phyloP scores from a whole-genome alignment of 2,113 vertebrate species.

The Hemibagrus wyckioides region DNA sequence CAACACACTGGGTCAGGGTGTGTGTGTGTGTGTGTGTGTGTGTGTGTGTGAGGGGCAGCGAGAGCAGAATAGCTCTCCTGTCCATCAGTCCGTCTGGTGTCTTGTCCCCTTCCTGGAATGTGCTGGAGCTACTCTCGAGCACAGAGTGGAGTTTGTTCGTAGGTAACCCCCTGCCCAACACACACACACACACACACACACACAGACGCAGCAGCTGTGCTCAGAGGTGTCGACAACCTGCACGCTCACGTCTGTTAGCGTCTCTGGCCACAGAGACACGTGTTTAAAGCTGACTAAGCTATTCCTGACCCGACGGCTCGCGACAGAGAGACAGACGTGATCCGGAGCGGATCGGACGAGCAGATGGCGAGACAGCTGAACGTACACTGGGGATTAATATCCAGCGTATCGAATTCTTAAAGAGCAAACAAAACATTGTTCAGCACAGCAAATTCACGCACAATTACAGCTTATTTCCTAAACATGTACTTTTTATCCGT shows the following conservation, averaged over 20 bases:
- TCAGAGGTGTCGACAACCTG: conserved; percentile 34
- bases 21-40: no score
- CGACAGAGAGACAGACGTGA: not conserved
- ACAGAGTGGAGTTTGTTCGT: conserved; percentile 43
- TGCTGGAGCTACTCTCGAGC: conserved; percentile 24
- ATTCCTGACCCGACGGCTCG: not conserved
- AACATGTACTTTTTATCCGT: not conserved
- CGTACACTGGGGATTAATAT: not conserved
- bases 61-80: conserved; percentile 24
- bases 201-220: conserved; percentile 38
- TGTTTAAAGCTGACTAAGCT: conserved; percentile 33
- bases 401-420: not conserved
- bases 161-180: not conserved
- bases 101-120: conserved; percentile 46
- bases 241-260: conserved; percentile 19
- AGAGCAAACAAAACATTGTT: not conserved
- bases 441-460: not conserved
- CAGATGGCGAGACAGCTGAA: conserved; percentile 35
- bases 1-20: no score
- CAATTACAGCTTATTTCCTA: not conserved
- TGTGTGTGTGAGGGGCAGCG: not conserved
- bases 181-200: not conserved
- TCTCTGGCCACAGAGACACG: conserved; percentile 2
- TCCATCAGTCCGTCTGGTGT: conserved; percentile 22
- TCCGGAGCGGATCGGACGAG: not conserved